Percentiles rank a stretch among this genome's conserved stretches.
These are phyloP conservation scores for Pterostichus madidus DNA, from an alignment of 2,888 invertebrate species.

Conservation along the genomic window DNA sequence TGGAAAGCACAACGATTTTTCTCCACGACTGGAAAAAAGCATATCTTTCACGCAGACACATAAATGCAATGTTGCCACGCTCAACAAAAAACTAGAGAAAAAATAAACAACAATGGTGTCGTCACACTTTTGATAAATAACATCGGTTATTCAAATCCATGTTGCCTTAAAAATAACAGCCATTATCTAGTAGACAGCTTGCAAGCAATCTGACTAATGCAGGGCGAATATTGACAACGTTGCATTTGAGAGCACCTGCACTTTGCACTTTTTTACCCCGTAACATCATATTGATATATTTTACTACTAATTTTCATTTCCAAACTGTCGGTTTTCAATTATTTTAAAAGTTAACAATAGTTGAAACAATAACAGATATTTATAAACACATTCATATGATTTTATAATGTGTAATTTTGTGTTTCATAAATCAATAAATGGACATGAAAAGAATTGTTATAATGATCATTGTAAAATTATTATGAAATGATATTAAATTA, in stretches of 20 bases:
- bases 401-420: not conserved
- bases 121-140: conserved; percentile 66
- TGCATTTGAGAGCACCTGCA: conserved; percentile 68
- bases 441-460: not conserved
- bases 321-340: not conserved
- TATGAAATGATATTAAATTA: not conserved
- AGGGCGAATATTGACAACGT: conserved; percentile 69
- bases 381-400: not conserved
- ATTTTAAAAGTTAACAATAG: not conserved
- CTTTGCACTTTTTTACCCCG: conserved; percentile 69
- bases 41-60: conserved; percentile 57
- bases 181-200: conserved; percentile 76
- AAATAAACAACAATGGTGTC: conserved; percentile 63
- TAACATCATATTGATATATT: conserved; percentile 75
- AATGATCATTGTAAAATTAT: conserved; percentile 16
- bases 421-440: conserved; percentile 1
- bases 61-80: conserved; percentile 58
- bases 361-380: conserved; percentile 1
- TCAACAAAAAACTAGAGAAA: conserved; percentile 30
- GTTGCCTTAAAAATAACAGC: conserved; percentile 76
- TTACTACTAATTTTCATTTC: conserved; percentile 70
- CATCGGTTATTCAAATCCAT: conserved; percentile 66
- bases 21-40: conserved; percentile 57
- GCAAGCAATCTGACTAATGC: conserved; percentile 77
- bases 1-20: conserved; percentile 64